Conservation (phyloP, 2,797 vertebrate genomes). For the Garrulus glandarius region DNA sequence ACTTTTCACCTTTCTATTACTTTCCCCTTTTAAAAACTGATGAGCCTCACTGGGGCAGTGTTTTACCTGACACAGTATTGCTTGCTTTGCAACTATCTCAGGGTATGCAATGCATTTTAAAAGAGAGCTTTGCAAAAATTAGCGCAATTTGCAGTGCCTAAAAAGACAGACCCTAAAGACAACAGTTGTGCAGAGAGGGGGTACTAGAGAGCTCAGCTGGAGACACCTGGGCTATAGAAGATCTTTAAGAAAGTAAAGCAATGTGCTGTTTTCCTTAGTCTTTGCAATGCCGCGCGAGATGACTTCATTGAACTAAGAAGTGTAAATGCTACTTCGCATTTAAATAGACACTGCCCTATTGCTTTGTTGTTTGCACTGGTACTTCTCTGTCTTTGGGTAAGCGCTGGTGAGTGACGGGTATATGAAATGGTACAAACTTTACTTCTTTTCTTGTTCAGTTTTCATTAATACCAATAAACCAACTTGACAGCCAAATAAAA, state of each 20-base stretch:
- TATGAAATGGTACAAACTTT: neutral
- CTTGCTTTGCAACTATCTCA: neutral
- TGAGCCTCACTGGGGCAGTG: neutral
- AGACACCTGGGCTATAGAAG: neutral
- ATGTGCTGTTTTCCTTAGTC: neutral
- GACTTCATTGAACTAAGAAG: neutral
- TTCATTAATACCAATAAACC: neutral
- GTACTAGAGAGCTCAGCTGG: neutral
- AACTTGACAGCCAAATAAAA: neutral
- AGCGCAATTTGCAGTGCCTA: neutral
- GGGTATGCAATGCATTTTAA: neutral
- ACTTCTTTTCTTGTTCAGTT: neutral
- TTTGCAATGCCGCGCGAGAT: neutral
- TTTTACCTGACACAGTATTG: neutral
- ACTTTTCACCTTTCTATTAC: neutral
- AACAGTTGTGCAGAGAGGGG: neutral
- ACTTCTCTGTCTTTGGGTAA: neutral
- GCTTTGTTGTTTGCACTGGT: neutral
- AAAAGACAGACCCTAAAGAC: neutral
- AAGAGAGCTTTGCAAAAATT: neutral
- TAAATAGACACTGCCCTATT: neutral
- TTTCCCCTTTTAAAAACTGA: neutral
- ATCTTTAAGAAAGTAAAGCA: neutral
- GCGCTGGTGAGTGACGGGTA: neutral
- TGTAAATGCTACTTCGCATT: neutral